phyloP scores from a whole-genome alignment of 1,140 invertebrate species.

The Cydia strobilella region DNA sequence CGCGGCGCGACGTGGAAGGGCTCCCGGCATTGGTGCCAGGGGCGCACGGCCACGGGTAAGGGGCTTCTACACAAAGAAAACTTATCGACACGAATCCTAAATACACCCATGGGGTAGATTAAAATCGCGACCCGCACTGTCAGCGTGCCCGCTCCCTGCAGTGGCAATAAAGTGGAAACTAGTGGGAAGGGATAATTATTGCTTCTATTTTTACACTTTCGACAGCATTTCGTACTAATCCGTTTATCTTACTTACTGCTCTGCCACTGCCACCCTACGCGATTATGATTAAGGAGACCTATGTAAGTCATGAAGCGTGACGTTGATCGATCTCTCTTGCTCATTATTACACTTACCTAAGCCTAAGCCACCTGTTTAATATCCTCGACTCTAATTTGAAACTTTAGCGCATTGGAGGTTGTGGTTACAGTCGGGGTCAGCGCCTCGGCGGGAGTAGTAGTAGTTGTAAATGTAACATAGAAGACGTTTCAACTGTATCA shows the following conservation, averaged over 20 bases:
- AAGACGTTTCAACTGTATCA: not conserved
- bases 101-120: not conserved
- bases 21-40: constrained; percentile 93
- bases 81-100: not conserved
- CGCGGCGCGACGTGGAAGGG: constrained; percentile 98
- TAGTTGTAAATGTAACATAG: not conserved
- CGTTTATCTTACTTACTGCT: not conserved
- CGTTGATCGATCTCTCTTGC: constrained; percentile 17
- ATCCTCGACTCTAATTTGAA: constrained; percentile 6
- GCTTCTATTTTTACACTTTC: not conserved
- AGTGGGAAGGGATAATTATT: not conserved
- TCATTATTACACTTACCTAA: constrained; percentile 23
- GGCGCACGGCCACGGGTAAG: constrained; percentile 87
- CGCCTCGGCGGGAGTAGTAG: not conserved
- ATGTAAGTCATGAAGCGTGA: constrained; percentile 21
- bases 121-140: not conserved
- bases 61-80: not conserved
- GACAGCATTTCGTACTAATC: not conserved
- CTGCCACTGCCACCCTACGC: constrained; percentile 10
- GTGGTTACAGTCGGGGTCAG: not conserved
- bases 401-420: not conserved
- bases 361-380: constrained; percentile 3
- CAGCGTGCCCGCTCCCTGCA: not conserved
- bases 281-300: constrained; percentile 24
- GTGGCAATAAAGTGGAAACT: not conserved